Conservation (phyloP, 2,113 vertebrate species). For the Myotis lucifugus region DNA sequence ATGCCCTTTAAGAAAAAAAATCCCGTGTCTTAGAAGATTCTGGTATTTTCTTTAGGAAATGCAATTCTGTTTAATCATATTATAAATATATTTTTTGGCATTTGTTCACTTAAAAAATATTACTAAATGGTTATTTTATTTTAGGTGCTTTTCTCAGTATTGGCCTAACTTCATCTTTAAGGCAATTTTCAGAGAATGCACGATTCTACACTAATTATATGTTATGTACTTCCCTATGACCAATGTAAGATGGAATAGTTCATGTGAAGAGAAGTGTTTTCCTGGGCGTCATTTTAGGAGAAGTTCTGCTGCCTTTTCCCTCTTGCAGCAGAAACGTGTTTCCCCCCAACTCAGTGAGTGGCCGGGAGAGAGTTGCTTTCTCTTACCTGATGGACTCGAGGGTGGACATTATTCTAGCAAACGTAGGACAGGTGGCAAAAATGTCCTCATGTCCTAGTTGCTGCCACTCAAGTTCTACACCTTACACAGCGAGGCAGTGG, state of each 20-base stretch:
- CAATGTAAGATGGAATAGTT: not conserved
- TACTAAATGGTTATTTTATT: not conserved
- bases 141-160: not conserved
- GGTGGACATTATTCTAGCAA: not conserved
- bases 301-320: not conserved
- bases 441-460: not conserved
- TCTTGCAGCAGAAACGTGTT: not conserved
- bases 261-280: not conserved
- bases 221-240: not conserved
- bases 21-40: not conserved
- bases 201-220: not conserved
- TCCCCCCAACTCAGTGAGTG: not conserved
- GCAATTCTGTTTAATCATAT: not conserved
- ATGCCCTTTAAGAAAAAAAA: not conserved
- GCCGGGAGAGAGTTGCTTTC: not conserved
- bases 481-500: not conserved
- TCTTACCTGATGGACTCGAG: not conserved
- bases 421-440: not conserved
- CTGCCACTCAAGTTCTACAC: not conserved
- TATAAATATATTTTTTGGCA: not conserved
- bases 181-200: not conserved
- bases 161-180: not conserved
- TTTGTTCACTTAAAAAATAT: not conserved
- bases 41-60: not conserved
- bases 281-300: not conserved